phyloP scores from a whole-genome alignment of 2,888 invertebrate species.

The Pammene aurita region DNA sequence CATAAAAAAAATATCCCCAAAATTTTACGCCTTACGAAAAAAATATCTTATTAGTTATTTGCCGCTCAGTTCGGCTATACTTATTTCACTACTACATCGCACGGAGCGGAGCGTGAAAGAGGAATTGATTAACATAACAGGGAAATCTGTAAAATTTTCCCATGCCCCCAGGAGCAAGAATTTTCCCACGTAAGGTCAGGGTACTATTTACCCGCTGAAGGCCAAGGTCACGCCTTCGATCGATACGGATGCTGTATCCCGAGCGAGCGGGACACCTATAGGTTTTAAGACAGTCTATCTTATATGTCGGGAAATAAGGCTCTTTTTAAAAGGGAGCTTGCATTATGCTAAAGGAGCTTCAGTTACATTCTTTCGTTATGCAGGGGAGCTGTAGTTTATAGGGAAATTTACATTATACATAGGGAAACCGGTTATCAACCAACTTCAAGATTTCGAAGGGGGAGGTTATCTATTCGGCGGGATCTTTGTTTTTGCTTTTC shows the following conservation, averaged over 20 bases:
- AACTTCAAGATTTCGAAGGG: no score
- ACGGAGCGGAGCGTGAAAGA: no score
- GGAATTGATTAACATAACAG: neutral
- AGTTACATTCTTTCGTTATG: neutral
- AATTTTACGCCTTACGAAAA: no score
- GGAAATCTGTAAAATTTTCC: neutral
- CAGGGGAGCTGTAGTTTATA: neutral
- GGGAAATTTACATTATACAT: neutral
- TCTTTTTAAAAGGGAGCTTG: neutral
- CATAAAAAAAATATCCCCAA: no score
- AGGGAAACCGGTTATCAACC: no score
- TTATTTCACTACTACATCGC: no score
- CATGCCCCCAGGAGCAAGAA: constrained; percentile 13
- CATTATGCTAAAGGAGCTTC: neutral
- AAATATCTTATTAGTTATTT: no score
- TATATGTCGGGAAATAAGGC: neutral
- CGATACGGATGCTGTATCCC: constrained; percentile 78
- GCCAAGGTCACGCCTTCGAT: constrained; percentile 71
- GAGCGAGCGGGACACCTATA: constrained; percentile 47
- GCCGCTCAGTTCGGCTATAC: no score
- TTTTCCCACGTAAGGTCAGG: constrained; percentile 59
- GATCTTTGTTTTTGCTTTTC: no score
- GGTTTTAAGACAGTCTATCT: neutral
- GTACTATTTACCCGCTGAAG: constrained; percentile 60
- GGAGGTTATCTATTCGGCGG: no score